Percentiles rank a stretch among this genome's conserved stretches.
phyloP scores from a whole-genome alignment of 2,888 invertebrate genomes.

The Parnassius mnemosyne region DNA sequence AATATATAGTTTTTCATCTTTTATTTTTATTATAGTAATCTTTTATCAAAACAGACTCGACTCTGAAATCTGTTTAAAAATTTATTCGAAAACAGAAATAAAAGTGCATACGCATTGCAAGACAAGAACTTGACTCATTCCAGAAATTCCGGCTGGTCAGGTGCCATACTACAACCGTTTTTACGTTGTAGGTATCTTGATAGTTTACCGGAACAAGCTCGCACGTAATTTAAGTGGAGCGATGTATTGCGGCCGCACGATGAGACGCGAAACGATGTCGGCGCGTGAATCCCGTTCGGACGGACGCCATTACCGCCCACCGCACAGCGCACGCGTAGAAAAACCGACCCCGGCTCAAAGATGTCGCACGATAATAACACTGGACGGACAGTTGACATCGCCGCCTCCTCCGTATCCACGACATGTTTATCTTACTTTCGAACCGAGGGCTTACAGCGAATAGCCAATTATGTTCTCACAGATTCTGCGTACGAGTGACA shows the following conservation, averaged over 20 bases:
- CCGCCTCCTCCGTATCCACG: slow-evolving; percentile 52
- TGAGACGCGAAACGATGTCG: slow-evolving; percentile 76
- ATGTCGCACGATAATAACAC: slow-evolving; percentile 70
- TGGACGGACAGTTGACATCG: slow-evolving; percentile 66
- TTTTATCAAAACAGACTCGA: slow-evolving; percentile 1
- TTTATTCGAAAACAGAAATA: slow-evolving; percentile 4
- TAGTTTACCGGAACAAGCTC: slow-evolving; percentile 72
- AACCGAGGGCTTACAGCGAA: slow-evolving; percentile 60
- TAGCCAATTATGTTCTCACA: slow-evolving; percentile 64
- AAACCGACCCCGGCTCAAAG: slow-evolving; percentile 69
- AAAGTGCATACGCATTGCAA: slow-evolving; percentile 24
- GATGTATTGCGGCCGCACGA: slow-evolving; percentile 75
- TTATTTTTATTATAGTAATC: too few relatives aligned
- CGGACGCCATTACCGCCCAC: slow-evolving; percentile 77
- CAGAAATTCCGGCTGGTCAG: slow-evolving; percentile 20
- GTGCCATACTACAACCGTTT: slow-evolving; percentile 31
- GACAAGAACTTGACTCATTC: slow-evolving; percentile 9
- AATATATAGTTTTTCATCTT: too few relatives aligned
- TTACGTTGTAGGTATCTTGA: slow-evolving; percentile 52
- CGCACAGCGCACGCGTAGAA: slow-evolving; percentile 69
- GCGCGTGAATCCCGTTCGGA: slow-evolving; percentile 73
- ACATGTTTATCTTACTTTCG: slow-evolving; percentile 53
- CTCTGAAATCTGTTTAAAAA: slow-evolving; percentile 13
- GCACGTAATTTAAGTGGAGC: slow-evolving; percentile 74
- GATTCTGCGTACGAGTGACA: slow-evolving; percentile 56